phyloP scores from a whole-genome alignment of 2,888 invertebrate genomes.

The Epiblema foenella region DNA sequence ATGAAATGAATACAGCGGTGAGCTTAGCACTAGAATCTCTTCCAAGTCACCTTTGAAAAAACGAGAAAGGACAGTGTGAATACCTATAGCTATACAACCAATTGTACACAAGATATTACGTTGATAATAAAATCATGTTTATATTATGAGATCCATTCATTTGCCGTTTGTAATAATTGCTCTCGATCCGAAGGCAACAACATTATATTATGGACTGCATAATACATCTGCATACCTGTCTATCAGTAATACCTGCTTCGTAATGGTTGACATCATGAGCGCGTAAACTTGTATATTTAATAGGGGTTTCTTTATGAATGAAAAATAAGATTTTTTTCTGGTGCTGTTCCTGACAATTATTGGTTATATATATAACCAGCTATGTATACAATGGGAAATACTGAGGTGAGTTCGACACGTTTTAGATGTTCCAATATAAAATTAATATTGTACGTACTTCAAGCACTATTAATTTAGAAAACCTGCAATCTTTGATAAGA shows the following conservation, averaged over 20 bases:
- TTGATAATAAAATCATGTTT: not conserved
- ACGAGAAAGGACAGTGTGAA: not conserved
- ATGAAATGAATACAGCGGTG: not conserved
- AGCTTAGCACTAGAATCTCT: not conserved
- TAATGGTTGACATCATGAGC: not conserved
- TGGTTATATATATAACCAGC: not conserved
- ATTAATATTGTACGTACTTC: not conserved
- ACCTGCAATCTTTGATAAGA: not conserved
- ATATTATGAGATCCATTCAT: not conserved
- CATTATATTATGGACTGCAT: constrained; percentile 3
- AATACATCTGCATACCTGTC: not conserved
- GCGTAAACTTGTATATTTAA: not conserved
- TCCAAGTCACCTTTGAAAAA: not conserved
- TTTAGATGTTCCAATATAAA: not conserved
- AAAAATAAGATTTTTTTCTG: not conserved
- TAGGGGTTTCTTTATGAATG: constrained; percentile 8
- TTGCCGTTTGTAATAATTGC: not conserved
- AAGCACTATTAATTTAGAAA: not conserved
- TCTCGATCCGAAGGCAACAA: not conserved
- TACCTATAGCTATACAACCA: not conserved
- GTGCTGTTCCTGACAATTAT: not conserved
- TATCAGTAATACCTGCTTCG: not conserved
- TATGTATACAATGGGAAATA: not conserved
- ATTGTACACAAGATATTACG: not conserved
- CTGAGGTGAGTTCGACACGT: not conserved